Conservation (phyloP, 2,888 invertebrate genomes). For the Zaprionus obscuricornis region DNA sequence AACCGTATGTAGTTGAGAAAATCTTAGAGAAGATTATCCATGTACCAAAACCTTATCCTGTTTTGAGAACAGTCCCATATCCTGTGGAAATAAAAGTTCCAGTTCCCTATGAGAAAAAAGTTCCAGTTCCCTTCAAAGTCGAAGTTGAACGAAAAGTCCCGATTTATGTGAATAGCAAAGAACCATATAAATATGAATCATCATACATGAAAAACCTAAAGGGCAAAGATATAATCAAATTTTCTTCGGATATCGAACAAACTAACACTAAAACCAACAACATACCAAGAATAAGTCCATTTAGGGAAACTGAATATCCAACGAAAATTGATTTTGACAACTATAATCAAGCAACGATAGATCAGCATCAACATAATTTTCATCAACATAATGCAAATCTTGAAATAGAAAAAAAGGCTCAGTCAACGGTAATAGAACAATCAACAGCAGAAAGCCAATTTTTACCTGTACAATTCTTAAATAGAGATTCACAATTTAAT, state of each 20-base stretch:
- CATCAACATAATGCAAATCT: not conserved
- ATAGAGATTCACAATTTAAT: constrained; percentile 45
- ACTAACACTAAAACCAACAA: constrained; percentile 40
- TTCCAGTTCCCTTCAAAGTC: constrained; percentile 66
- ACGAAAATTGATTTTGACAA: too few species aligned
- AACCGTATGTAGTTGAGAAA: constrained; percentile 85
- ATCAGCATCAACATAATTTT: constrained; percentile 5
- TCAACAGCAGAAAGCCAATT: constrained; percentile 54
- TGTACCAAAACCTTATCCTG: constrained; percentile 83
- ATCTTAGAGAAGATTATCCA: constrained; percentile 84
- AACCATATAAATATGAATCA: constrained; percentile 82
- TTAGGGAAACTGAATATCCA: constrained; percentile 11
- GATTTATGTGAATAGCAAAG: constrained; percentile 72
- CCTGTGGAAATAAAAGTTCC: constrained; percentile 81
- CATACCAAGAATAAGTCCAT: constrained; percentile 24
- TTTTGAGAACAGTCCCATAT: constrained; percentile 61
- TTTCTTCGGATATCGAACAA: constrained; percentile 35
- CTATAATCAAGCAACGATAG: constrained; percentile 1
- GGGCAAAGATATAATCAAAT: constrained; percentile 42
- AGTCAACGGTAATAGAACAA: constrained; percentile 40
- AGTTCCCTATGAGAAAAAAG: constrained; percentile 53
- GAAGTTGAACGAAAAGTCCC: constrained; percentile 84
- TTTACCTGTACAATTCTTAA: constrained; percentile 36
- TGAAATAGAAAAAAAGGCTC: constrained; percentile 17
- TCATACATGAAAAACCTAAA: constrained; percentile 38